These are phyloP conservation scores for Hestina assimilis DNA, from an alignment of 1,140 invertebrate genomes.

Conservation along the genomic window DNA sequence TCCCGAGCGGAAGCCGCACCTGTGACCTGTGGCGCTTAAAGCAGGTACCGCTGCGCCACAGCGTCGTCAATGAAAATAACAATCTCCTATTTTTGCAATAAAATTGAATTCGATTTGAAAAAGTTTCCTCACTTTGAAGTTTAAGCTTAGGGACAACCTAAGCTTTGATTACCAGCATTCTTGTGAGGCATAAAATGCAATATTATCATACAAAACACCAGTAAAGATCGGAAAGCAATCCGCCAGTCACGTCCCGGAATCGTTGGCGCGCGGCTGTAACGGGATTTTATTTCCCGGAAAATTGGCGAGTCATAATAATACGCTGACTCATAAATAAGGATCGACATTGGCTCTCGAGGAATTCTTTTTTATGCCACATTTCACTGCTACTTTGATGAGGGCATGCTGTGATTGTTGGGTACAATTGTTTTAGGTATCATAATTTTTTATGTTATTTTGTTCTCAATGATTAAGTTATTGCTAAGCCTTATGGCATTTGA, in stretches of 20 bases:
- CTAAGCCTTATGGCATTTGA: too few relatives aligned
- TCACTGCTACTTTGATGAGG: conserved; percentile 45
- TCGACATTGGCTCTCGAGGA: conserved; percentile 66
- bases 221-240: conserved; percentile 61
- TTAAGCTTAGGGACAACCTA: too few relatives aligned
- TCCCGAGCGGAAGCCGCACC: too few relatives aligned
- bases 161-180: conserved; percentile 5
- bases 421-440: neutral
- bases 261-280: conserved; percentile 45
- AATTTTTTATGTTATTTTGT: neutral
- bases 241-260: conserved; percentile 46
- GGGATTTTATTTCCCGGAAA: conserved; percentile 71
- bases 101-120: too few relatives aligned
- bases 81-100: too few relatives aligned
- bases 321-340: conserved; percentile 73
- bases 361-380: conserved; percentile 69
- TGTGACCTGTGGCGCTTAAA: too few relatives aligned
- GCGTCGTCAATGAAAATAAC: too few relatives aligned
- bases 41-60: too few relatives aligned
- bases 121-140: neutral
- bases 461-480: too few relatives aligned
- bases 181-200: conserved; percentile 26
- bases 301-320: conserved; percentile 75
- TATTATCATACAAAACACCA: conserved; percentile 60
- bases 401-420: neutral